A percentile compares a stretch with the other conserved stretches of the same genome.
Evolutionary conservation across 2,797 vertebrate genomes (phyloP).

Genomic region (Phataginus tricuspis): DNA sequence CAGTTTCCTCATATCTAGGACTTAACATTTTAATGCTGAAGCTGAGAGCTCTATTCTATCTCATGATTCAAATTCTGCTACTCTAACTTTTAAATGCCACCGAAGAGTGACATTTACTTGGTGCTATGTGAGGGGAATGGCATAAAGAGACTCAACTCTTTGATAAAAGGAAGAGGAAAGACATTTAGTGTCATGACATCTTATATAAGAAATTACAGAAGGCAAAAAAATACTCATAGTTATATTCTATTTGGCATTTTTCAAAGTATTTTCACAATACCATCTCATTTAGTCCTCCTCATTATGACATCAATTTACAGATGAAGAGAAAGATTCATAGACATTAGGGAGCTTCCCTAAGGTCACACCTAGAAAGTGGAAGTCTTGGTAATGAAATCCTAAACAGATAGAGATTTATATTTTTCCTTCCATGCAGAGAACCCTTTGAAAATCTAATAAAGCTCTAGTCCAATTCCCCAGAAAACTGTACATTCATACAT

Average conservation of each 20-base stretch:
- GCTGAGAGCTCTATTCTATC: not conserved
- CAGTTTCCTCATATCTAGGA: not conserved
- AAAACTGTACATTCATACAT: not conserved
- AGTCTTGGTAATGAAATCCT: not conserved
- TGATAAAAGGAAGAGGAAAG: not conserved
- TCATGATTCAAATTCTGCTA: not conserved
- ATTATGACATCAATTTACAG: not conserved
- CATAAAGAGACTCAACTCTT: not conserved
- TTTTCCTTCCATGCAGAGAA: not conserved
- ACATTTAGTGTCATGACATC: not conserved
- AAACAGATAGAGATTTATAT: not conserved
- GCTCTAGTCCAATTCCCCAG: not conserved
- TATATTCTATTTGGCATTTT: not conserved
- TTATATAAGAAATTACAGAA: not conserved
- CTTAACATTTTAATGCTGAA: not conserved
- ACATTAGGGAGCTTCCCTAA: not conserved
- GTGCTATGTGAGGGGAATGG: not conserved
- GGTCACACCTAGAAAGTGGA: not conserved
- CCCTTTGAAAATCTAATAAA: constrained; percentile 9
- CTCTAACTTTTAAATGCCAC: constrained; percentile 13
- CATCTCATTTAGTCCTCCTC: not conserved
- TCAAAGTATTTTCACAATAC: not conserved
- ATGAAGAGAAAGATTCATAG: not conserved
- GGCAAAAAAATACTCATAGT: not conserved
- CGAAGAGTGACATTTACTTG: not conserved